phyloP scores from a whole-genome alignment of 1,140 invertebrate species.

The Grapholita molesta region DNA sequence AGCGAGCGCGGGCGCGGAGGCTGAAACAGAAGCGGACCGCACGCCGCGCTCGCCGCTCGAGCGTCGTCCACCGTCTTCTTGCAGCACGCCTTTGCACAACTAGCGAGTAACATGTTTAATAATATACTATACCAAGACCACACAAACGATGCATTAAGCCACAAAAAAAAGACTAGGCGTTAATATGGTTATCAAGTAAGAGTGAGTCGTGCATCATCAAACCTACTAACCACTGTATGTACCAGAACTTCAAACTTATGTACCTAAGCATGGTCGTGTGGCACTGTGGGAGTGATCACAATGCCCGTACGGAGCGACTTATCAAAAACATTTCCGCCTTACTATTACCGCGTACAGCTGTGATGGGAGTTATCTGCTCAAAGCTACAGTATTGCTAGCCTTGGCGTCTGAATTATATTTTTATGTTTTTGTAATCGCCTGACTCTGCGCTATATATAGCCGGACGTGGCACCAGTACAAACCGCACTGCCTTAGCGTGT shows the following conservation, averaged over 20 bases:
- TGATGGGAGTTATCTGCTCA: conserved; percentile 16
- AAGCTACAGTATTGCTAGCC: conserved; percentile 17
- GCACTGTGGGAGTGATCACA: not conserved
- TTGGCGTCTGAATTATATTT: conserved; percentile 24
- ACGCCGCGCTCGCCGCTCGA: conserved; percentile 49
- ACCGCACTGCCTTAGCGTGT: conserved; percentile 49
- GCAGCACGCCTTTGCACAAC: conserved; percentile 61
- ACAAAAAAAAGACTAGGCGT: too few relatives aligned
- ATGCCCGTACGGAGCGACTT: not conserved
- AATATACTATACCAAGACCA: not conserved
- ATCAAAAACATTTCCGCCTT: not conserved
- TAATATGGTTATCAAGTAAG: too few relatives aligned
- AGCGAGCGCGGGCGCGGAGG: conserved; percentile 10
- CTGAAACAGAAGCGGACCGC: conserved; percentile 52
- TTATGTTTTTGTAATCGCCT: conserved; percentile 30
- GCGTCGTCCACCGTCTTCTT: conserved; percentile 45
- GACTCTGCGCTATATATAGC: conserved; percentile 26
- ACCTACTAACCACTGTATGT: too few relatives aligned
- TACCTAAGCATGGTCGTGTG: not conserved
- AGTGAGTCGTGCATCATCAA: too few relatives aligned
- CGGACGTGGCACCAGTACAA: not conserved
- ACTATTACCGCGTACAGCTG: not conserved
- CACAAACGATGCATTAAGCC: not conserved
- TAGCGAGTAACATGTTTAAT: conserved; percentile 29
- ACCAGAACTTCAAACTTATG: too few relatives aligned